Evolutionary conservation across 2,888 invertebrate species (phyloP).

Genomic region (Diarsia mendica): DNA sequence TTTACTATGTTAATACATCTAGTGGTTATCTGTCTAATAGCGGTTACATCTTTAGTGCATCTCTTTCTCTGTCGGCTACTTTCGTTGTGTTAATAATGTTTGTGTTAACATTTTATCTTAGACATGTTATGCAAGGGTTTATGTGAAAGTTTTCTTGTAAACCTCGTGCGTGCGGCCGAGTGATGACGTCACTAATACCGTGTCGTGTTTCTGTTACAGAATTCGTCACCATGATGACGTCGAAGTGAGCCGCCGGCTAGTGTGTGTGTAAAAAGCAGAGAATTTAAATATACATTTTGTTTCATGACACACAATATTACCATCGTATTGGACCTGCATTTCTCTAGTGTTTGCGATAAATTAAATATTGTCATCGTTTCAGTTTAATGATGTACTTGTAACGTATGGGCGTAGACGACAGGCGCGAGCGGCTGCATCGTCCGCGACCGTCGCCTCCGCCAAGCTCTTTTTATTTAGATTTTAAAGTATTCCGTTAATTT

Average conservation of each 20-base stretch:
- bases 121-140: conserved; percentile 74
- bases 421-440: conserved; percentile 47
- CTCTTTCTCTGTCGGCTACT: conserved; percentile 82
- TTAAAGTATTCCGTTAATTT: conserved; percentile 90
- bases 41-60: conserved; percentile 84
- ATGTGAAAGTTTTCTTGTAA: conserved; percentile 68
- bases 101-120: conserved; percentile 78
- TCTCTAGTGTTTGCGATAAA: conserved; percentile 91
- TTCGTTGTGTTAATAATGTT: conserved; percentile 77
- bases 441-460: conserved; percentile 71
- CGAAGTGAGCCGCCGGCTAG: conserved; percentile 97
- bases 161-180: conserved; percentile 34
- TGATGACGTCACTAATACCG: conserved; percentile 64
- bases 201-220: conserved; percentile 92
- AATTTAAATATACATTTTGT: conserved; percentile 92
- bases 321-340: conserved; percentile 91
- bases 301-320: conserved; percentile 91
- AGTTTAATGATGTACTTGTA: conserved; percentile 84
- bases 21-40: conserved; percentile 80
- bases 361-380: conserved; percentile 90
- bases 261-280: conserved; percentile 91
- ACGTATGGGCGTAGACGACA: conserved; percentile 68
- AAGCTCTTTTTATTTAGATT: conserved; percentile 86
- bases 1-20: conserved; percentile 72
- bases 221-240: conserved; percentile 99